Percentiles rank a stretch among this genome's conserved stretches.
Evolutionary conservation across 1,140 invertebrate species (phyloP).

Genomic region (Homarus americanus): DNA sequence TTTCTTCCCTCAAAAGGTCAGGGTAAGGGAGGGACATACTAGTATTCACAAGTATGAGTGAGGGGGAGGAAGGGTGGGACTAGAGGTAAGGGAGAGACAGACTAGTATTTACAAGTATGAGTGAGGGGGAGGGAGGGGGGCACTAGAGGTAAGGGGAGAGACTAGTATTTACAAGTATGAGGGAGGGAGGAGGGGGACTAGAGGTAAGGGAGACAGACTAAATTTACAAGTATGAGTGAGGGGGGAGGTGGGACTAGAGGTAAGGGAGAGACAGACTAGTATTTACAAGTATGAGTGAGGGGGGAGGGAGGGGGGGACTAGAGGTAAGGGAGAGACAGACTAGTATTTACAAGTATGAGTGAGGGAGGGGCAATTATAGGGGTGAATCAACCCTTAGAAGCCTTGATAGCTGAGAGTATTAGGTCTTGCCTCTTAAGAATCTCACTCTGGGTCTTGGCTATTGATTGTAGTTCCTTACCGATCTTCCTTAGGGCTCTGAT

Average conservation of each 20-base stretch:
- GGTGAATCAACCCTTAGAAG: neutral
- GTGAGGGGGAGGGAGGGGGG: neutral
- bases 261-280: neutral
- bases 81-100: too few relatives aligned
- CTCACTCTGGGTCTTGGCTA: slow-evolving; percentile 52
- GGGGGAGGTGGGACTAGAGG: too few relatives aligned
- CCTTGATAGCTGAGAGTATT: slow-evolving; percentile 37
- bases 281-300: neutral
- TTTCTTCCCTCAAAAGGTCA: too few relatives aligned
- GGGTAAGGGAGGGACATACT: too few relatives aligned
- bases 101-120: too few relatives aligned
- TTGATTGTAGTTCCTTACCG: slow-evolving; percentile 46
- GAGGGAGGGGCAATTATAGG: too few relatives aligned
- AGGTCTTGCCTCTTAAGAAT: slow-evolving; percentile 49
- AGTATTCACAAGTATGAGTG: too few relatives aligned
- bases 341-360: too few relatives aligned
- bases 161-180: neutral
- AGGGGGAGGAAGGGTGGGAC: too few relatives aligned
- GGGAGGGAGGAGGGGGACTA: neutral
- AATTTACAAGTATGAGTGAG: too few relatives aligned
- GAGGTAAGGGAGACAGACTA: too few relatives aligned
- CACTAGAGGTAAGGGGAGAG: neutral
- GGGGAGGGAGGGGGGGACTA: neutral
- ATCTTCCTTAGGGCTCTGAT: slow-evolving; percentile 34
- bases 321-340: too few relatives aligned